Base-by-base conservation (phyloP, 2,113 vertebrate species). In the Hemichromis elongatus region DNA sequence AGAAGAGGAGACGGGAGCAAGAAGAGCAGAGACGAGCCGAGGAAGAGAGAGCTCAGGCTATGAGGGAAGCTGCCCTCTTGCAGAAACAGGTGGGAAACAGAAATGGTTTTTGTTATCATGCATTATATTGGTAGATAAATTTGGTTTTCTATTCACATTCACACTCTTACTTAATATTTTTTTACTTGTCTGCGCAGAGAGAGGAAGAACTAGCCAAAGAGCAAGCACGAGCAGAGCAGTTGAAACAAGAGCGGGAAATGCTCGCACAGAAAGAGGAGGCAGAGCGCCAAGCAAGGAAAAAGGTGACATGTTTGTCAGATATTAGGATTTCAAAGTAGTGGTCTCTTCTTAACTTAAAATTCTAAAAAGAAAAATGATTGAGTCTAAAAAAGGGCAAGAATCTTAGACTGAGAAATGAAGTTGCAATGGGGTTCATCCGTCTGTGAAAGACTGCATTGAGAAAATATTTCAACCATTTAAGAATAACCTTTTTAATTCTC, bases 261-360 rank as follows among this genome's bases (percentile, higher is more conserved):
- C 96, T 96, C 18, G 98, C 97, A 90, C 97, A 98, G 92, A 97
- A 91, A 94, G 98, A 99, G 79, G 98, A 99, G 47, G 97, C 96
- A 8, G 98, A 97, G 4, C 98, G 99, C 45, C 96, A 98, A 94
- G 98, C 96, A 68, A 97, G 99, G 55, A 99, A 97, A 90, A 99
- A 98, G 97, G 98, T 99, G 92, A 93, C 2, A 2, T 19, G 3
- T 26, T 33, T 42, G 5, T 11, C 37, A 16, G 35, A 10, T 19
- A n/a, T 26, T 6, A 9, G 24, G 16, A 42, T 53, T 54, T 9
- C 21, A 81, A 68, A 68, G 33, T 55, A n/a, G n/a, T n/a, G n/a
- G n/a, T n/a, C n/a, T n/a, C n/a, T n/a, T n/a, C n/a, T n/a, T n/a
- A n/a, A n/a, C n/a, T n/a, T n/a, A n/a, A n/a, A n/a, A n/a, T n/a